Evolutionary conservation across 2,888 invertebrate genomes (phyloP).

Genomic region (Ophioninae sp.): DNA sequence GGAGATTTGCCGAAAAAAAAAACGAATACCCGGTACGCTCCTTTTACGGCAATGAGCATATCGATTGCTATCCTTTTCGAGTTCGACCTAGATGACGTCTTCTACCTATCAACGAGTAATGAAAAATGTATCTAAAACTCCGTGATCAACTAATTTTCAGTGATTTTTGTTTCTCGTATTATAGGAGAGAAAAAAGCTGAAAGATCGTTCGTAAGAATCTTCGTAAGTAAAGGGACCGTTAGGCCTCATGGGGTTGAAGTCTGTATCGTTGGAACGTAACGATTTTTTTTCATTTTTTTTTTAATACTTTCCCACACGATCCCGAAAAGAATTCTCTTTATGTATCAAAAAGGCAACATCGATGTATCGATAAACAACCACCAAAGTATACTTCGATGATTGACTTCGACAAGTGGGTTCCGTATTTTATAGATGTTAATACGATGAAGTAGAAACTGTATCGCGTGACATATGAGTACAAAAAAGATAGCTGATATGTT

Average conservation of each 20-base stretch:
- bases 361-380: no score
- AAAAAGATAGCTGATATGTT: no score
- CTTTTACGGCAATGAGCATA: slow-evolving; percentile 23
- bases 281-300: background rate
- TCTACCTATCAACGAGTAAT: background rate
- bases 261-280: no score
- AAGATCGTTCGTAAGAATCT: background rate
- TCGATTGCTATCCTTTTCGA: slow-evolving; percentile 12
- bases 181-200: background rate
- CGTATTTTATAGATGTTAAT: no score
- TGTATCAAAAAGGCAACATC: no score
- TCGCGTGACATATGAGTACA: no score
- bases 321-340: no score
- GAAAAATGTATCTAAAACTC: background rate
- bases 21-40: background rate
- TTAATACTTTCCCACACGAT: no score
- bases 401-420: no score
- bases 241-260: background rate
- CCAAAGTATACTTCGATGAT: no score
- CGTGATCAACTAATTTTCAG: background rate
- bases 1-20: slow-evolving; percentile 17
- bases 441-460: no score
- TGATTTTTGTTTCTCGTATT: background rate
- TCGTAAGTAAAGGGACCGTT: background rate
- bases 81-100: background rate